These are phyloP conservation scores for Poeciliopsis retropinna DNA, from an alignment of 2,113 vertebrate species.

Conservation along the genomic window DNA sequence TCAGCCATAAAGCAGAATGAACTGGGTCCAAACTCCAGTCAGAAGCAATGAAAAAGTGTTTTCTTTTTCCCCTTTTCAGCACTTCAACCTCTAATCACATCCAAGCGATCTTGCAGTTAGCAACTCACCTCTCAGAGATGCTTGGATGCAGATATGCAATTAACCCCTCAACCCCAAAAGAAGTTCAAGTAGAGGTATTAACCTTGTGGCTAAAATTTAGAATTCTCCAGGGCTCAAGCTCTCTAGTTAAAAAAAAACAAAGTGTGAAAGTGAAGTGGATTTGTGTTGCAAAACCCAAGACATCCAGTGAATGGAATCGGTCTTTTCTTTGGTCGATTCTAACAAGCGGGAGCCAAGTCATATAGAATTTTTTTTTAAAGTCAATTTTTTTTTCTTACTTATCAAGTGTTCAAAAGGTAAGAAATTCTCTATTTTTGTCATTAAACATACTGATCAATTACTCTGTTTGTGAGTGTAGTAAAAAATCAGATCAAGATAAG, in stretches of 20 bases:
- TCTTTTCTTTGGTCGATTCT: no score
- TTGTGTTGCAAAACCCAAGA: not conserved
- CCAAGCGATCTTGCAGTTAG: not conserved
- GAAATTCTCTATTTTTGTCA: no score
- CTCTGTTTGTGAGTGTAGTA: no score
- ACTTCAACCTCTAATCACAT: not conserved
- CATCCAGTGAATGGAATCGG: no score
- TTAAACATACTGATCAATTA: no score
- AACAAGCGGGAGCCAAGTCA: not conserved
- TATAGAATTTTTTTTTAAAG: no score
- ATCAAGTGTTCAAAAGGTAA: no score
- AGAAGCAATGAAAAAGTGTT: conserved; percentile 8
- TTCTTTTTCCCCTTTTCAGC: not conserved
- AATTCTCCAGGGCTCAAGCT: conserved; percentile 1
- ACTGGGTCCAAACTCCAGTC: conserved; percentile 53
- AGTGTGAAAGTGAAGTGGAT: not conserved
- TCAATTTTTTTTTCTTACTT: no score
- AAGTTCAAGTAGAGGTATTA: conserved; percentile 14
- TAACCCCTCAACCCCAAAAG: not conserved
- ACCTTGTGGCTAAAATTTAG: conserved; percentile 12
- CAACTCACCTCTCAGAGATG: not conserved
- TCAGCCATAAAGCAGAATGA: conserved; percentile 8
- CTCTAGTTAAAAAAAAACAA: not conserved
- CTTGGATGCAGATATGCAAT: conserved; percentile 18
- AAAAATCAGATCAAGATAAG: no score